Percentiles rank a stretch among this genome's conserved stretches.
Conservation (phyloP, 53 echinoderm and acorn worm species). For the Apostichopus leukothele region DNA sequence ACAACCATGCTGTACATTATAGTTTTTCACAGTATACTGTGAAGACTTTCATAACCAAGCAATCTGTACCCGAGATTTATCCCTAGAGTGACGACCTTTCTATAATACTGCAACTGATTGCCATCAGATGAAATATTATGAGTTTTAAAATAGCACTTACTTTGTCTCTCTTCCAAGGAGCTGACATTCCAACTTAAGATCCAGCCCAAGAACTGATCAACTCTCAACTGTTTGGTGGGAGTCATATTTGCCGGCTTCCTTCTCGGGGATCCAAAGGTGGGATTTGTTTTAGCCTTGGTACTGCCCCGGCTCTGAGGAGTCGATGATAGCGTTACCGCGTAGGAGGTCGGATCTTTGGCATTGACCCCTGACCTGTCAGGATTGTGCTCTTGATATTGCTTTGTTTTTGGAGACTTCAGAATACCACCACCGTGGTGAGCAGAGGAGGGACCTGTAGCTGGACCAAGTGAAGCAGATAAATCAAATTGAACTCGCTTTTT, state of each 20-base stretch:
- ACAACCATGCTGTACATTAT: too few species aligned
- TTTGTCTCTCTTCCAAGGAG: not conserved
- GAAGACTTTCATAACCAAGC: too few species aligned
- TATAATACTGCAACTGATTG: too few species aligned
- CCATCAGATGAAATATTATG: too few species aligned
- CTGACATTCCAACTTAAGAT: constrained; percentile 22
- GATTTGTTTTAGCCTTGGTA: not conserved
- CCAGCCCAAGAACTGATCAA: constrained; percentile 18
- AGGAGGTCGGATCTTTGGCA: not conserved
- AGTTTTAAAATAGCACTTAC: not conserved
- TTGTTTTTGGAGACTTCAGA: not conserved
- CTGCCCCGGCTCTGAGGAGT: too few species aligned
- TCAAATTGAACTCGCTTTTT: not conserved
- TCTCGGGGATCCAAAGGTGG: not conserved
- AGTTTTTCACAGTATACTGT: too few species aligned
- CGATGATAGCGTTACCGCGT: too few species aligned
- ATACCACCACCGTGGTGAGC: not conserved
- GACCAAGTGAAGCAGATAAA: not conserved
- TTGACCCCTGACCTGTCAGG: not conserved
- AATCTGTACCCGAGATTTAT: too few species aligned
- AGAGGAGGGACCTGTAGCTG: not conserved
- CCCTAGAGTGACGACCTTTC: too few species aligned
- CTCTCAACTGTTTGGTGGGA: not conserved
- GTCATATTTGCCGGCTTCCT: not conserved
- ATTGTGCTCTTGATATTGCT: not conserved